Percentiles rank a stretch among this genome's conserved stretches.
Conservation (phyloP, 2,113 vertebrate genomes). For the Pseudorectes ferrugineus region DNA sequence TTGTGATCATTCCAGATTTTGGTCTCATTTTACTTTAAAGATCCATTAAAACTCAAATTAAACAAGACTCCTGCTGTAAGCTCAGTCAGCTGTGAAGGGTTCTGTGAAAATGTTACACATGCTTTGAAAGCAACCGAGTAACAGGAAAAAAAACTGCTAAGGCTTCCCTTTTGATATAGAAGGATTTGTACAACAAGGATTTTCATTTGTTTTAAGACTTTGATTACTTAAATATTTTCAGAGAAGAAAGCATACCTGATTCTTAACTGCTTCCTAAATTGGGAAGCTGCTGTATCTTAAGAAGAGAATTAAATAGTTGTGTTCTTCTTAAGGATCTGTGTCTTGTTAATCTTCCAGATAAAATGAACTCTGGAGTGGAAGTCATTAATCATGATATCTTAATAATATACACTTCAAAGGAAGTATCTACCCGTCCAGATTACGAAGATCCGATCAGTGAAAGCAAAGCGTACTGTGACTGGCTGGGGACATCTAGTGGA, state of each 20-base stretch:
- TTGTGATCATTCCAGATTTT: conserved; percentile 38
- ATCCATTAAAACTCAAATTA: conserved; percentile 70
- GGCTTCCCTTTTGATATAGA: conserved; percentile 38
- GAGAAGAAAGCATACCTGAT: conserved; percentile 50
- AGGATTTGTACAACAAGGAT: conserved; percentile 49
- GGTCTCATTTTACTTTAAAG: conserved; percentile 27
- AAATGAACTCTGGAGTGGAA: conserved; percentile 54
- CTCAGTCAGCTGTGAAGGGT: conserved; percentile 47
- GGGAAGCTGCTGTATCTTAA: conserved; percentile 9
- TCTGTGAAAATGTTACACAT: conserved; percentile 42
- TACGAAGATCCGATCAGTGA: background rate
- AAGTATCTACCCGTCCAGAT: background rate
- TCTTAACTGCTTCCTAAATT: conserved; percentile 59
- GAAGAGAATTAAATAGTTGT: conserved; percentile 50
- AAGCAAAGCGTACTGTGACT: conserved; percentile 4
- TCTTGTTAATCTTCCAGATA: conserved; percentile 59
- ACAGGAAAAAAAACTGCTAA: background rate
- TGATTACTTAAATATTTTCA: conserved; percentile 58
- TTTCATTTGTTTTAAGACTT: conserved; percentile 59
- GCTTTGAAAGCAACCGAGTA: conserved; percentile 63
- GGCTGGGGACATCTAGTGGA: conserved; percentile 80
- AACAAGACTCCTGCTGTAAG: conserved; percentile 59
- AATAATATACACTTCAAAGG: conserved; percentile 58
- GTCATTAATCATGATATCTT: conserved; percentile 47
- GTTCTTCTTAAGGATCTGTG: conserved; percentile 36